Conservation (phyloP, 2,113 vertebrate species). For the Gallinago paraguaiae region DNA sequence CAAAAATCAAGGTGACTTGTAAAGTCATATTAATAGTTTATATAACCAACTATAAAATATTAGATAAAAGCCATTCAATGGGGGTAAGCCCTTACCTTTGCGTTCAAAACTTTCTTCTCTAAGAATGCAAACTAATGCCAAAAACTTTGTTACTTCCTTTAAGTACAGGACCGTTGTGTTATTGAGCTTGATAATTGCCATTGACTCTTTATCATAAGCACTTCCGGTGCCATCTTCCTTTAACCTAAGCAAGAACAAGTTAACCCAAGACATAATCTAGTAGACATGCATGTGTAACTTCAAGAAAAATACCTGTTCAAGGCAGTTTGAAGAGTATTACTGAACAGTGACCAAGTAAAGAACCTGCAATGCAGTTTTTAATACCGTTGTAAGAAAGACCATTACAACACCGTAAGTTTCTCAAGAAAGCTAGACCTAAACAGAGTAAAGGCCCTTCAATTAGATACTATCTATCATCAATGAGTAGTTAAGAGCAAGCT, state of each 20-base stretch:
- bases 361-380: not conserved
- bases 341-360: not conserved
- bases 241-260: constrained; percentile 77
- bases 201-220: constrained; percentile 98
- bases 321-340: not conserved
- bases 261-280: not conserved
- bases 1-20: not conserved
- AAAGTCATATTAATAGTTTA: not conserved
- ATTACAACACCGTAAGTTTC: not conserved
- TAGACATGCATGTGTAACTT: not conserved
- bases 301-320: not conserved
- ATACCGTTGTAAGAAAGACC: not conserved
- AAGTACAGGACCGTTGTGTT: constrained; percentile 99
- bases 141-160: constrained; percentile 99
- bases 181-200: constrained; percentile 99
- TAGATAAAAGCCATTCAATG: not conserved
- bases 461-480: not conserved
- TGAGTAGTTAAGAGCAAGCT: not conserved
- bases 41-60: not conserved
- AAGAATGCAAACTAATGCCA: constrained; percentile 98
- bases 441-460: not conserved
- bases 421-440: not conserved
- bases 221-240: constrained; percentile 97
- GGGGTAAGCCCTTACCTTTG: constrained; percentile 84
- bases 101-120: constrained; percentile 99